Evolutionary conservation across 2,797 vertebrate genomes (phyloP), one percentile per base, ranked within the genome.

Genomic region (Ataeniobius toweri): DNA sequence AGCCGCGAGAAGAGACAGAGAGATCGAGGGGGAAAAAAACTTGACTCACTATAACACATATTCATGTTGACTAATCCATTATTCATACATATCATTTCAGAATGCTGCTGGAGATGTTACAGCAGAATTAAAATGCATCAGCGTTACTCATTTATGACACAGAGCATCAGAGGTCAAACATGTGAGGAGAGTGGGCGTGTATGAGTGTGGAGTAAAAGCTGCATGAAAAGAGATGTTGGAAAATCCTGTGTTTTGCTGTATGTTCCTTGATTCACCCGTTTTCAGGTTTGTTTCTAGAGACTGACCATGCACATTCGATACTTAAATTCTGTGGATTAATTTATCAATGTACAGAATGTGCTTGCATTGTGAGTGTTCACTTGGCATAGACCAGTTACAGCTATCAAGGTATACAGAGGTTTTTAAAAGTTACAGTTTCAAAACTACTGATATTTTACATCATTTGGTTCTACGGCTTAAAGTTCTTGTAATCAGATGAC

Each of bases 21-120:
- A 67, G 78, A 83, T 41, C 74, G 73, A 39, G 56, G 67, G 88
- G 78, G 65, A 53, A 55, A 36, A 81, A 78, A 80, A 86, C 83
- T 89, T 85, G 86, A 89, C 84, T 91, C 89, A 82, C 79, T 83
- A 31, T 83, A 90, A 92, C 85, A 83, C 89, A 87, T 71, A 83
- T 85, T 91, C 86, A 83, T 85, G 83, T 86, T 88, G 88, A 79
- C 83, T 79, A 79, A 89, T 93, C 86, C 91, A 93, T 94, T 89
- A 93, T 94, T 94, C 91, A 93, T 91, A 51, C 50, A 51, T 80
- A 93, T 89, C 88, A 80, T 89, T 91, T 89, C 79, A 80, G 84
- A 89, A 90, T 89, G 89, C 75, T 58, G 78, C 87, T 75, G 74
- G 83, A 86, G 90, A 91, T 85, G 86, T 88, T 91, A 87, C 83